Base-by-base conservation (phyloP, 2,888 invertebrate species). In the Macropis europaea region DNA sequence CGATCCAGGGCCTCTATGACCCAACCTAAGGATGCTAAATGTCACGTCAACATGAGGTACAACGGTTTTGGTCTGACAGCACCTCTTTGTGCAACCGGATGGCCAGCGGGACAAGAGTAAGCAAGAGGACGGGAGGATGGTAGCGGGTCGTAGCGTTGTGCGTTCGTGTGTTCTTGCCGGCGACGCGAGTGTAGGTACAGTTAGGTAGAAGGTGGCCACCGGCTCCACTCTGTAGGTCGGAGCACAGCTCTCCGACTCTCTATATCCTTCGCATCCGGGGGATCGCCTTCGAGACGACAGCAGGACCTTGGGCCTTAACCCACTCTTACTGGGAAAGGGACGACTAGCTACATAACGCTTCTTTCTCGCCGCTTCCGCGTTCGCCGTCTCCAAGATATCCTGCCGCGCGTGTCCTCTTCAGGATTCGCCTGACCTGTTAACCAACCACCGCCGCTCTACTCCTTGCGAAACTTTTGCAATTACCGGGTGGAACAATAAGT, bases 251-350 rank as follows among this genome's bases (percentile, higher is more conserved):
- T 60, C 62, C 64, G 68, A 36, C 66, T 61, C 76, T 61, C 61
- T 75, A 69, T 76, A 77, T 76, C 71, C 77, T 77, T 74, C 77
- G 79, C 70, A 74, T 77, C 76, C 79, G 74, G 77, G 76, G 75
- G 72, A 79, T 79, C 72, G 78, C 64, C 79, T 73, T 48, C 81
- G 82, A 77, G 81, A 76, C 79, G 76, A 79, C 80, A 63, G 73
- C 77, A 86, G 88, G 86, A 88, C 88, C 88, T 88, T 88, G 88
- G 86, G 88, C 86, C 86, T 88, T 89, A 88, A 89, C 88, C 88
- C 87, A 88, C 86, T 89, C 86, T 88, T 86, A 84, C 79, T 82
- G 82, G 84, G 86, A 88, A 86, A 87, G 85, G 86, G 86, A n/a
- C n/a, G n/a, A 86, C 85, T 86, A 84, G 81, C 71, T 52, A 71